A percentile compares a stretch with the other conserved stretches of the same genome.
These are phyloP conservation scores for Limnothrissa miodon DNA, from an alignment of 2,113 vertebrate genomes.

Conservation along the genomic window DNA sequence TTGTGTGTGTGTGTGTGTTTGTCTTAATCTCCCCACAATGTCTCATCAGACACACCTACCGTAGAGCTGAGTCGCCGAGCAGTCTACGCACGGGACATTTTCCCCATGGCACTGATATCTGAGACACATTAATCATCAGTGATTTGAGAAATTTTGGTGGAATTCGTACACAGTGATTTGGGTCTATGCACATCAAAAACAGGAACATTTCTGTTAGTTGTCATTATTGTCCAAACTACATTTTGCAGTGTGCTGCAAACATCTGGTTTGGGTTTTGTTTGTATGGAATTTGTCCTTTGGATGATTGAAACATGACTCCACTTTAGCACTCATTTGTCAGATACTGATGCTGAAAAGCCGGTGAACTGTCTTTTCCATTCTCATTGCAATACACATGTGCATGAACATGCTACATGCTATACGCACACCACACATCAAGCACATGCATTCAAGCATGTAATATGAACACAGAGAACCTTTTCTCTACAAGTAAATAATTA, in stretches of 20 bases:
- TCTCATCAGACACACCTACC: slow-evolving; percentile 7
- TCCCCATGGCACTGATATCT: slow-evolving; percentile 31
- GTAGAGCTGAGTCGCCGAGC: slow-evolving; percentile 30
- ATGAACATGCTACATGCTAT: background rate
- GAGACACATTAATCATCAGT: slow-evolving; percentile 30
- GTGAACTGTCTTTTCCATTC: background rate
- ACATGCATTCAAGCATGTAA: background rate
- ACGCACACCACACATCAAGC: background rate
- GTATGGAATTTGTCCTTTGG: background rate
- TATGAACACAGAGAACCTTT: too few species aligned
- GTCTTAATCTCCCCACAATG: background rate
- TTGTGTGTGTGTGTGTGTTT: background rate
- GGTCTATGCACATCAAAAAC: background rate
- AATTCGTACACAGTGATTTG: background rate
- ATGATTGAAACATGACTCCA: background rate
- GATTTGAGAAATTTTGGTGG: slow-evolving; percentile 4
- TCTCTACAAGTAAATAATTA: too few species aligned
- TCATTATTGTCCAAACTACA: background rate
- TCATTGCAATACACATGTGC: background rate
- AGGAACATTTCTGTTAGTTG: background rate
- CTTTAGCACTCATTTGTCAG: background rate
- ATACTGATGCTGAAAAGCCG: background rate
- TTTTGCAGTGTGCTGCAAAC: background rate
- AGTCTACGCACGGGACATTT: slow-evolving; percentile 48
- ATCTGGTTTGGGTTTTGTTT: slow-evolving; percentile 1